Evolutionary conservation across 2,797 vertebrate species (phyloP).

Genomic region (Leptatherina wallacei): DNA sequence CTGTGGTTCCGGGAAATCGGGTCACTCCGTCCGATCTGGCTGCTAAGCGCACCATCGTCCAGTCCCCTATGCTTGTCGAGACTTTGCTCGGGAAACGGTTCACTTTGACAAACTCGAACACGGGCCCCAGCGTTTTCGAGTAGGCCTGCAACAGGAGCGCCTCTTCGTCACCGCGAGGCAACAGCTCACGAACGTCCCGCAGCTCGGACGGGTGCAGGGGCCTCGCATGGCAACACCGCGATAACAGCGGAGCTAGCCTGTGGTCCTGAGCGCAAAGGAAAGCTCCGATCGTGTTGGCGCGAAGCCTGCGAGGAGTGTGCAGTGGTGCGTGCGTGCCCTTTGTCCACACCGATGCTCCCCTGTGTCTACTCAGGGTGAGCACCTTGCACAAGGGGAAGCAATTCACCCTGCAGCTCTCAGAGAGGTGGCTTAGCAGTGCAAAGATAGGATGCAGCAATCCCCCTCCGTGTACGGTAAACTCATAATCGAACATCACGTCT

Average conservation of each 20-base stretch:
- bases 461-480: conserved; percentile 24
- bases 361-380: conserved; percentile 29
- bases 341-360: conserved; percentile 16
- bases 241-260: conserved; percentile 12
- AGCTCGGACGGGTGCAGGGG: not conserved
- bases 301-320: not conserved
- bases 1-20: not conserved
- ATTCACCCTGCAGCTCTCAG: conserved; percentile 30
- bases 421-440: conserved; percentile 28
- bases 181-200: not conserved
- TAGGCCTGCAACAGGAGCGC: conserved; percentile 27
- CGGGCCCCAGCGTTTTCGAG: conserved; percentile 13
- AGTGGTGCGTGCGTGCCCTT: not conserved
- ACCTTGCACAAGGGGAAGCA: not conserved
- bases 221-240: conserved; percentile 5
- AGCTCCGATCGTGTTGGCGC: conserved; percentile 25
- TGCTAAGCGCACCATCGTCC: conserved; percentile 12
- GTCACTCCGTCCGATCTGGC: not conserved
- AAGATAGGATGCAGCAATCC: not conserved
- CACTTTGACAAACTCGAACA: conserved; percentile 16
- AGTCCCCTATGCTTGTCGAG: conserved; percentile 26
- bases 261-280: conserved; percentile 34
- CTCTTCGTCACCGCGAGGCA: conserved; percentile 38
- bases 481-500: conserved; percentile 38
- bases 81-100: not conserved